Conservation (phyloP, 1,140 invertebrate species). For the Nomia melanderi region DNA sequence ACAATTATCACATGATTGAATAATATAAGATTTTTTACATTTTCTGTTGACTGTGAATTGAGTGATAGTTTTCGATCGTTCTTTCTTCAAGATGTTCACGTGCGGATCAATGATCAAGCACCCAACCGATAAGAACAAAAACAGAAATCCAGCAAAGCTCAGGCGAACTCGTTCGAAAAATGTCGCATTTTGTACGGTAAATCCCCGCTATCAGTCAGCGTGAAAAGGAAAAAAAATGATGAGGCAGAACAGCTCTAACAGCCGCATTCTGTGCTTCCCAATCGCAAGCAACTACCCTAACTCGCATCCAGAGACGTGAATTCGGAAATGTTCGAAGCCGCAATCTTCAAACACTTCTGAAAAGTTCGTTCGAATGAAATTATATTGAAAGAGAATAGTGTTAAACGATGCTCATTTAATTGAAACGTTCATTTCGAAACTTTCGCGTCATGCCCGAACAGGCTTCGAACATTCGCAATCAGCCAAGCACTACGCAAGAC, state of each 20-base stretch:
- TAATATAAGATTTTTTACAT: too few relatives aligned
- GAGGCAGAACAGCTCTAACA: constrained; percentile 5
- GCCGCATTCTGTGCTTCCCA: constrained; percentile 4
- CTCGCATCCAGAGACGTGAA: background rate
- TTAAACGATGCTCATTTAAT: too few relatives aligned
- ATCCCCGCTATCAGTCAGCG: constrained; percentile 32
- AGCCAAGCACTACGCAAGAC: constrained; percentile 26
- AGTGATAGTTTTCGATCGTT: too few relatives aligned
- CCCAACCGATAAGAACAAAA: constrained; percentile 39
- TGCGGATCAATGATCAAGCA: constrained; percentile 4
- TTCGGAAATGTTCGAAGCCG: background rate
- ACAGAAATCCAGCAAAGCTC: constrained; percentile 69
- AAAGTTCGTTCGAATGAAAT: too few relatives aligned
- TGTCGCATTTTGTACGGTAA: constrained; percentile 39
- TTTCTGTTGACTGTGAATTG: too few relatives aligned
- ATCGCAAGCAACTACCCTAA: constrained; percentile 16
- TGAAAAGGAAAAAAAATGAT: constrained; percentile 19
- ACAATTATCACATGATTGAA: too few relatives aligned
- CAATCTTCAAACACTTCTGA: background rate
- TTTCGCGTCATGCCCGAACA: too few relatives aligned
- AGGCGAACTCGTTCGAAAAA: constrained; percentile 66
- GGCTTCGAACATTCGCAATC: constrained; percentile 1
- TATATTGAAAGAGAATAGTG: too few relatives aligned
- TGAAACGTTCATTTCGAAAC: too few relatives aligned
- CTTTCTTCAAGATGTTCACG: background rate